These are phyloP conservation scores for Xylocampa areola DNA, from an alignment of 2,888 invertebrate species.

Conservation along the genomic window DNA sequence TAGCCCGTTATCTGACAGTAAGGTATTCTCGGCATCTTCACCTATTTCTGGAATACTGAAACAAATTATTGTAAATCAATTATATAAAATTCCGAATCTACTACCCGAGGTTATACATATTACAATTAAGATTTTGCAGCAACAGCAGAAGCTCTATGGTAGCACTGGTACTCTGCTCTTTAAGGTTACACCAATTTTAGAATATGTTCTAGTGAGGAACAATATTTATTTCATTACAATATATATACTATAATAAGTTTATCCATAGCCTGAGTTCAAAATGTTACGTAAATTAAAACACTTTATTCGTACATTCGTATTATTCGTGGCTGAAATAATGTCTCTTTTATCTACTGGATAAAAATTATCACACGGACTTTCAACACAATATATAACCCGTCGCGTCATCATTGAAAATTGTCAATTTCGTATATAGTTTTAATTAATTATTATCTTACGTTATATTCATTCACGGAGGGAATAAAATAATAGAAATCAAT, in stretches of 20 bases:
- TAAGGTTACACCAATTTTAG: neutral
- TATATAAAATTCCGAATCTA: neutral
- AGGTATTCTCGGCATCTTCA: constrained; percentile 94
- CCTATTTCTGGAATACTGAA: constrained; percentile 95
- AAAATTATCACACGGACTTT: too few relatives aligned
- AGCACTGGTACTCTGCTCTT: too few relatives aligned
- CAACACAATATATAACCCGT: too few relatives aligned
- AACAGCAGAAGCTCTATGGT: too few relatives aligned
- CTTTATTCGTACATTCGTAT: too few relatives aligned
- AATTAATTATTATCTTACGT: neutral
- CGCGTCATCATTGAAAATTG: neutral
- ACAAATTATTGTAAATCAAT: constrained; percentile 30
- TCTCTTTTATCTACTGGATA: too few relatives aligned
- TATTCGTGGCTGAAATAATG: too few relatives aligned
- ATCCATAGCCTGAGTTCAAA: neutral
- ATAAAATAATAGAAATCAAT: constrained; percentile 28
- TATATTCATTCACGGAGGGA: constrained; percentile 5
- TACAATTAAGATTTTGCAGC: too few relatives aligned
- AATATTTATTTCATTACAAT: too few relatives aligned
- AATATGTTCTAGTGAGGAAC: too few relatives aligned
- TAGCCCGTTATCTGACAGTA: constrained; percentile 92
- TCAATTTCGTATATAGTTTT: neutral
- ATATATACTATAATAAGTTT: neutral
- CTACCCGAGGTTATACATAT: too few relatives aligned
- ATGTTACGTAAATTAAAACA: constrained; percentile 35